Base-by-base conservation (phyloP, 23 tunicate genomes). In the Corella eumyota region DNA sequence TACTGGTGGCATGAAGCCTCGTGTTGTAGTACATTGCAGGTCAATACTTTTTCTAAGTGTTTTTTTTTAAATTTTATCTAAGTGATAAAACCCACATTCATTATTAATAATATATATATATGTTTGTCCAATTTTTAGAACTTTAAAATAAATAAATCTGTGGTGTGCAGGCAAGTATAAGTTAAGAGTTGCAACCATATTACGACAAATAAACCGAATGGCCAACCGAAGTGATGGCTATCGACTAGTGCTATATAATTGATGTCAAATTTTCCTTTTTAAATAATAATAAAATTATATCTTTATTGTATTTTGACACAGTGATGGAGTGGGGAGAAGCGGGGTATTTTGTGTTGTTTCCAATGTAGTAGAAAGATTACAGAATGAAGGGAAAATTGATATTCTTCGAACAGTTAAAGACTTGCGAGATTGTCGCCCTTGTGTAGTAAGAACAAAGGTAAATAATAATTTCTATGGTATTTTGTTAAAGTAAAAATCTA, bases 1-100 rank as follows among this genome's bases (percentile, higher is more conserved):
- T 1, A 19, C 22, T 2, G 70, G 68, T 9, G 48, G 74, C 32
- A 45, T 36, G 21, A 72, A 67, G 40, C 44, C 95, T 1, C 62
- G 69, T 31, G 79, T 88, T 21, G 36, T 88, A 2, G 71, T 88
- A 24, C 96, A 88, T 55, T 88, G 96, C 96, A 72, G 87, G 96
- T 88, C 50, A 32, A 64, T 19, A 7, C 56, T 6, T 4, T 4
- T 26, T 11, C 22, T n/a, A 53, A 53, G n/a, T n/a, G n/a, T n/a
- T n/a, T n/a, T n/a, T n/a, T n/a, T n/a, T n/a, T n/a, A n/a, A n/a
- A n/a, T n/a, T n/a, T n/a, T n/a, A n/a, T n/a, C n/a, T n/a, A n/a
- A n/a, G n/a, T n/a, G n/a, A n/a, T n/a, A n/a, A n/a, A n/a, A n/a
- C n/a, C n/a, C n/a, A n/a, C n/a, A n/a, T n/a, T n/a, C n/a, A n/a